A percentile compares a stretch with the other conserved stretches of the same genome.
Evolutionary conservation across 2,797 vertebrate species (phyloP).

Genomic region (Arrhamphus sclerolepis): DNA sequence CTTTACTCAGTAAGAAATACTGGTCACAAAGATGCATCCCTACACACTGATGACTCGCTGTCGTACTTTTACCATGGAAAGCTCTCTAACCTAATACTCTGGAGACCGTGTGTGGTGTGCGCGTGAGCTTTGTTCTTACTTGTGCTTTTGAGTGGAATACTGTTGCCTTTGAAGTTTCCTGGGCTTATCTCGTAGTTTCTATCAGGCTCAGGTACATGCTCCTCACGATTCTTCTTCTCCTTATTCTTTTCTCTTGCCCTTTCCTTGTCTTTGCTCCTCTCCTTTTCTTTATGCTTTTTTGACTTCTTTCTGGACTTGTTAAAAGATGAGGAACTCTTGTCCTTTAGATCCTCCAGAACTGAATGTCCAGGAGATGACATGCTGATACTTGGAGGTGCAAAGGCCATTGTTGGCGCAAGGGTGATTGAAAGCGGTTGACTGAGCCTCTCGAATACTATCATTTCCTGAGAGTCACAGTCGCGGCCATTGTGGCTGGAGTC

Average conservation of each 20-base stretch:
- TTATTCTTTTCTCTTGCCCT: slow-evolving; percentile 57
- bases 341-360: slow-evolving; percentile 35
- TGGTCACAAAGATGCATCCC: slow-evolving; percentile 35
- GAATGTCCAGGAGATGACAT: slow-evolving; percentile 56
- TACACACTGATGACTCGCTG: slow-evolving; percentile 35
- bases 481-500: slow-evolving; percentile 88
- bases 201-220: slow-evolving; percentile 63
- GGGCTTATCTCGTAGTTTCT: slow-evolving; percentile 75
- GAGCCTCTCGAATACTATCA: slow-evolving; percentile 78
- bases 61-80: slow-evolving; percentile 35
- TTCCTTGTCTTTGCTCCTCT: slow-evolving; percentile 84
- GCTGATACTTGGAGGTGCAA: slow-evolving; percentile 30
- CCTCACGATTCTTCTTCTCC: slow-evolving; percentile 68
- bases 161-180: slow-evolving; percentile 70
- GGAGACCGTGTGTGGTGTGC: not conserved
- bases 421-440: slow-evolving; percentile 67
- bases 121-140: slow-evolving; percentile 74
- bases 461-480: slow-evolving; percentile 86
- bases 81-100: slow-evolving; percentile 4
- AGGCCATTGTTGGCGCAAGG: slow-evolving; percentile 25
- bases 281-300: slow-evolving; percentile 96
- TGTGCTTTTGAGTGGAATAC: slow-evolving; percentile 81
- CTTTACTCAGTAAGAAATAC: slow-evolving; percentile 41
- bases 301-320: slow-evolving; percentile 92
- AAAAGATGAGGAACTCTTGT: slow-evolving; percentile 60